These are phyloP conservation scores for Drosophila meridiana DNA, from an alignment of 2,888 invertebrate species.

Conservation along the genomic window DNA sequence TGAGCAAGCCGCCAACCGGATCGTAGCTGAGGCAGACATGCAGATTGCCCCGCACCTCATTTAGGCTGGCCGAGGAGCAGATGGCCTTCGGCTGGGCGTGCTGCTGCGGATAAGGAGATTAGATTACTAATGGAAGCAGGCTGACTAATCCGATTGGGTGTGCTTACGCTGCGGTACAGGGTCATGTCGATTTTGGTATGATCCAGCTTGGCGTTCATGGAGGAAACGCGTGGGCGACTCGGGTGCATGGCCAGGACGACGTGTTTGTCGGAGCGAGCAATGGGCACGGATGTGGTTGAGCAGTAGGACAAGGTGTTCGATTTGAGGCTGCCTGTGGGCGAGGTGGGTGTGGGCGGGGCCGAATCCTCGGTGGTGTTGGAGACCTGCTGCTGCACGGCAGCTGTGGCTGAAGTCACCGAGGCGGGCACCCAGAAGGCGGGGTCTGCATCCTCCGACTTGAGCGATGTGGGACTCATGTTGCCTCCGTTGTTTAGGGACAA, in stretches of 20 bases:
- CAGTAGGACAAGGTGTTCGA: conserved; percentile 84
- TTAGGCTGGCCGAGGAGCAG: conserved; percentile 72
- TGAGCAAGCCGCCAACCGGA: conserved; percentile 87
- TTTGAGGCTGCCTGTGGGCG: conserved; percentile 85
- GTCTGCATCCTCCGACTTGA: conserved; percentile 83
- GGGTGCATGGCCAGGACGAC: conserved; percentile 86
- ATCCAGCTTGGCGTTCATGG: conserved; percentile 89
- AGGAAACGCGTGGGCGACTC: conserved; percentile 85
- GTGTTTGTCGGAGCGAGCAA: conserved; percentile 86
- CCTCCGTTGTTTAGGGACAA: conserved; percentile 60
- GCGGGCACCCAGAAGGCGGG: conserved; percentile 86
- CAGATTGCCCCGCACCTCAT: conserved; percentile 87
- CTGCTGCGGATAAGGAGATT: conserved; percentile 39
- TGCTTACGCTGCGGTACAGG: conserved; percentile 86
- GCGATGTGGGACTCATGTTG: conserved; percentile 84
- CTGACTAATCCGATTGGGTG: not conserved
- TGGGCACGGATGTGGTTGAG: conserved; percentile 83
- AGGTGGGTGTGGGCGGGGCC: conserved; percentile 85
- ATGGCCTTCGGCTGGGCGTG: conserved; percentile 83
- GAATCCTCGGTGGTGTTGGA: conserved; percentile 83
- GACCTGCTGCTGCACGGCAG: conserved; percentile 78
- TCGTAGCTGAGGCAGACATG: conserved; percentile 88
- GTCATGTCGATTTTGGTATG: conserved; percentile 88
- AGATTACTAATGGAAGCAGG: not conserved
- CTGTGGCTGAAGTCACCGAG: conserved; percentile 60